A percentile compares a stretch with the other conserved stretches of the same genome.
Conservation (phyloP, 2,888 invertebrate species). For the Euspilapteryx auroguttella region DNA sequence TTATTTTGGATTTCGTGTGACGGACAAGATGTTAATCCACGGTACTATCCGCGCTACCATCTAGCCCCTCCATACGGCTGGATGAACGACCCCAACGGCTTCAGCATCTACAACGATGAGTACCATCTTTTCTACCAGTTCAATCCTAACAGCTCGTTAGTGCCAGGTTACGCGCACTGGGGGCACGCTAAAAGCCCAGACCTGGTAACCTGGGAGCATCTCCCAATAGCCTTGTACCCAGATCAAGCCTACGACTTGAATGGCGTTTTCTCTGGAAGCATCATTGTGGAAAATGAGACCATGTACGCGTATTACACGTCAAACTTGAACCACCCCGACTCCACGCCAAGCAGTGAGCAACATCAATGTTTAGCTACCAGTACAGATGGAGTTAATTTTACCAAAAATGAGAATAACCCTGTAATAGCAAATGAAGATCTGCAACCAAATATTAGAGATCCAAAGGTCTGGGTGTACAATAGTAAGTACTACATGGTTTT, state of each 20-base stretch:
- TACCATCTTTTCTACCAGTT: conserved; percentile 56
- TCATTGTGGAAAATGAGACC: conserved; percentile 24
- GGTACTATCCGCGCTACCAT: conserved; percentile 30
- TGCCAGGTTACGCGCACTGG: conserved; percentile 43
- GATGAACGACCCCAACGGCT: conserved; percentile 62
- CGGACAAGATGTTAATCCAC: conserved; percentile 10
- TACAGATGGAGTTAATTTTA: conserved; percentile 26
- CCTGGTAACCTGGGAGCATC: conserved; percentile 43
- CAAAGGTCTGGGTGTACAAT: conserved; percentile 42
- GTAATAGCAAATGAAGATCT: conserved; percentile 20
- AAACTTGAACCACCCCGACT: conserved; percentile 20
- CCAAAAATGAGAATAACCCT: conserved; percentile 30
- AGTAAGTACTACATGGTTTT: conserved; percentile 38
- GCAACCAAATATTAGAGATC: conserved; percentile 45
- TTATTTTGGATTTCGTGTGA: neutral
- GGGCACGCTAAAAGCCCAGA: conserved; percentile 49
- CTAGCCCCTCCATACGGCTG: conserved; percentile 34
- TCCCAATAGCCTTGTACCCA: conserved; percentile 44
- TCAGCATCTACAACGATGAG: conserved; percentile 25
- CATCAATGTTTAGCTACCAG: conserved; percentile 30
- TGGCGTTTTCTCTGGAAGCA: conserved; percentile 53
- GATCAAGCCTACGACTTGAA: conserved; percentile 27
- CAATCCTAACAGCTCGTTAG: conserved; percentile 31
- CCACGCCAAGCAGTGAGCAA: conserved; percentile 22
- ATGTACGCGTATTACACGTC: conserved; percentile 42